These are phyloP conservation scores for Narcine bancroftii DNA, from an alignment of 2,113 vertebrate genomes.

Conservation along the genomic window DNA sequence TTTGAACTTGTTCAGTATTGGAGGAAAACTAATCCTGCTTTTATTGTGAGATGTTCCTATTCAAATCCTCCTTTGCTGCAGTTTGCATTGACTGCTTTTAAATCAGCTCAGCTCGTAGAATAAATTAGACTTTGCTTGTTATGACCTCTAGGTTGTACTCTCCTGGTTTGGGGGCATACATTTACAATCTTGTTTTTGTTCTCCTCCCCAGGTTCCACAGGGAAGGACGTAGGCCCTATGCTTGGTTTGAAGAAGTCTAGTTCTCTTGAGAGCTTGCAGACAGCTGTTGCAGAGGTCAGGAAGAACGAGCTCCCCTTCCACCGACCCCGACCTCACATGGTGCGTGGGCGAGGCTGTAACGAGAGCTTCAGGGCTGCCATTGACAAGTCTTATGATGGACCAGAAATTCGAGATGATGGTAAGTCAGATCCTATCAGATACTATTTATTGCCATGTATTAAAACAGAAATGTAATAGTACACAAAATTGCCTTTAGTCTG, in stretches of 20 bases:
- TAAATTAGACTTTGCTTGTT: neutral
- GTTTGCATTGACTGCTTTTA: neutral
- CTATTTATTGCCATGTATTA: no score
- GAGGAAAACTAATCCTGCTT: neutral
- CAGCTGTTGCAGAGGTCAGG: slow-evolving; percentile 82
- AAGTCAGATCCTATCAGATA: no score
- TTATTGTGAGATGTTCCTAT: neutral
- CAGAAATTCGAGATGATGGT: slow-evolving; percentile 80
- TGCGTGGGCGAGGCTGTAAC: slow-evolving; percentile 87
- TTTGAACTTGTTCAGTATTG: neutral
- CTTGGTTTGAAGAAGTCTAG: slow-evolving; percentile 96
- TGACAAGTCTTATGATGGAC: slow-evolving; percentile 94
- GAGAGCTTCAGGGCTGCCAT: slow-evolving; percentile 96
- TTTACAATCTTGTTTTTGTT: neutral
- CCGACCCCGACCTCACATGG: slow-evolving; percentile 83
- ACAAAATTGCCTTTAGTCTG: no score
- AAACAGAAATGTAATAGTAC: no score
- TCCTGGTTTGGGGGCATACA: neutral
- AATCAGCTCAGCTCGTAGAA: neutral
- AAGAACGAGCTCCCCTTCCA: slow-evolving; percentile 88
- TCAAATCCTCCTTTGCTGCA: neutral
- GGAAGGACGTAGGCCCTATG: slow-evolving; percentile 78
- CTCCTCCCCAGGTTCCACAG: slow-evolving; percentile 48
- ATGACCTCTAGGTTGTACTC: neutral
- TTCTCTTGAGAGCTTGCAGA: slow-evolving; percentile 93